Base-by-base conservation (phyloP, 1,140 invertebrate genomes). In the Anastatus disparis region DNA sequence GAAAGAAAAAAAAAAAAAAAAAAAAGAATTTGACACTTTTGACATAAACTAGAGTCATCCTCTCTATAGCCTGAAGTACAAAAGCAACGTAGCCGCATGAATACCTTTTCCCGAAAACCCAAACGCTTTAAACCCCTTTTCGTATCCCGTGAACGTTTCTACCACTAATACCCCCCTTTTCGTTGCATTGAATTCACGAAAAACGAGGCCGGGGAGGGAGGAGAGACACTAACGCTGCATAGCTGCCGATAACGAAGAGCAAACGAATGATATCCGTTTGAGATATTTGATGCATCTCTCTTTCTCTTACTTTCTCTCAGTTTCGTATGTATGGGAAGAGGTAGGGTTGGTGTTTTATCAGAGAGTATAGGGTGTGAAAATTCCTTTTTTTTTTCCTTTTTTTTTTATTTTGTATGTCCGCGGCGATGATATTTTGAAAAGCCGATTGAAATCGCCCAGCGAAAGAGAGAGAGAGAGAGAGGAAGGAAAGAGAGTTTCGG, bases 261-360 rank as follows among this genome's bases (percentile, higher is more conserved):
- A 63, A 76, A 65, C 72, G 75, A 76, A 74, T 76, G 75, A 77
- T 75, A 74, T 74, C 74, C 74, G 74, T 10, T n/a, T 64, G 71
- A 73, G 75, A 76, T 76, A 76, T 70, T n/a, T 59, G 71, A 70
- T 61, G 71, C 59, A 58, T 66, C 70, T 70, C 69, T 67, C 70
- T 74, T n/a, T n/a, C n/a, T n/a, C n/a, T n/a, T n/a, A n/a, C n/a
- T n/a, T n/a, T n/a, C n/a, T n/a, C n/a, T n/a, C n/a, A n/a, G n/a
- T n/a, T n/a, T n/a, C n/a, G n/a, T n/a, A n/a, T n/a, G n/a, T n/a
- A n/a, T n/a, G n/a, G n/a, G n/a, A n/a, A n/a, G n/a, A n/a, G n/a
- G n/a, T n/a, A n/a, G n/a, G n/a, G n/a, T n/a, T n/a, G n/a, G n/a
- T n/a, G n/a, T n/a, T n/a, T n/a, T n/a, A n/a, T n/a, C n/a, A n/a